Conservation (phyloP, 2,888 invertebrate genomes). For the Pilophorus perplexus region DNA sequence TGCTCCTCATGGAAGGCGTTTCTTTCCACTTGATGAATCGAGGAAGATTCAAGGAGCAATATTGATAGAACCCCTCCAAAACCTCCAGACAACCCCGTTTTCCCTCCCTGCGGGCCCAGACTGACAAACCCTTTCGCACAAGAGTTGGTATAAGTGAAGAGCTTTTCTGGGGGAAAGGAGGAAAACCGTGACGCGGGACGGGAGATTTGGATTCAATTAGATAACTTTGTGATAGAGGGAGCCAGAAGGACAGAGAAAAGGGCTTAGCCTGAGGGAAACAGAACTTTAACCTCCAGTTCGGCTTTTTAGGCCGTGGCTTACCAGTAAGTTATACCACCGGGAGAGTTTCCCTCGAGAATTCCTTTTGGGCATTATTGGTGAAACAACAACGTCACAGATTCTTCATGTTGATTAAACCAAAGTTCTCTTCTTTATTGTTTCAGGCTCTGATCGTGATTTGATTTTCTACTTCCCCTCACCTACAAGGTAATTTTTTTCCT, state of each 20-base stretch:
- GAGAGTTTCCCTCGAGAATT: too few relatives aligned
- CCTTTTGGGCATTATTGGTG: too few relatives aligned
- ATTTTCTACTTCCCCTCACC: not conserved
- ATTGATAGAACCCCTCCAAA: conserved; percentile 23
- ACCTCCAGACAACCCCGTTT: too few relatives aligned
- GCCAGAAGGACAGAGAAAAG: too few relatives aligned
- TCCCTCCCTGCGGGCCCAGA: too few relatives aligned
- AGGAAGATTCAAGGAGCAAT: conserved; percentile 14
- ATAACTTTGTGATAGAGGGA: not conserved
- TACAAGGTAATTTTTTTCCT: not conserved
- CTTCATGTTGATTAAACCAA: too few relatives aligned
- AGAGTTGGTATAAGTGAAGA: not conserved
- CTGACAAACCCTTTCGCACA: not conserved
- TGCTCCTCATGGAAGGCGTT: not conserved
- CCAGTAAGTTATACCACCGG: too few relatives aligned
- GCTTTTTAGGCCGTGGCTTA: too few relatives aligned
- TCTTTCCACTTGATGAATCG: conserved; percentile 11
- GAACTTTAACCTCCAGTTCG: too few relatives aligned
- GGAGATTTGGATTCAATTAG: conserved; percentile 3
- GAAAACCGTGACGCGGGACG: conserved; percentile 10
- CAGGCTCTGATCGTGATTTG: not conserved
- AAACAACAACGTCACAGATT: too few relatives aligned
- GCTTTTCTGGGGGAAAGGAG: not conserved
- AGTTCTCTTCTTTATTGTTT: too few relatives aligned
- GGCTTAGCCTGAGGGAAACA: too few relatives aligned